phyloP scores from a whole-genome alignment of 2,888 invertebrate species.

The Pemphredon lugubris region DNA sequence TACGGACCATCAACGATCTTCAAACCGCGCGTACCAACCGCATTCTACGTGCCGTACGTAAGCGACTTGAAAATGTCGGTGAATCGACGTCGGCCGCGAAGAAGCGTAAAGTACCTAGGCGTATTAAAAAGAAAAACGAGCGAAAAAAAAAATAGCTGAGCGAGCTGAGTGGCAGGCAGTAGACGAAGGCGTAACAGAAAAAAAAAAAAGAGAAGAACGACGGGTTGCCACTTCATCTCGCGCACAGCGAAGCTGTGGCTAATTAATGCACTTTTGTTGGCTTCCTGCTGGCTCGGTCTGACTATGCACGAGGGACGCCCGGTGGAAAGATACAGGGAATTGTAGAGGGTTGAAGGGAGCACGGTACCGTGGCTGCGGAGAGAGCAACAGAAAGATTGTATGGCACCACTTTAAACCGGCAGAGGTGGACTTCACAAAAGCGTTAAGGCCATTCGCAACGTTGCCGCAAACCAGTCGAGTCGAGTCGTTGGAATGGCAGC shows the following conservation, averaged over 20 bases:
- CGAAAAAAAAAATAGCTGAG: not conserved
- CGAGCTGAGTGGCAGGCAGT: constrained; percentile 1
- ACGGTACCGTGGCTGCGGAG: constrained; percentile 8
- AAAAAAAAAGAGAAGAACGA: constrained; percentile 36
- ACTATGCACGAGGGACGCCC: constrained; percentile 30
- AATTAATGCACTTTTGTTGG: constrained; percentile 74
- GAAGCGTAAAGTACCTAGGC: too few relatives aligned
- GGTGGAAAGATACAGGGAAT: constrained; percentile 1
- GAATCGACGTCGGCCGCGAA: too few relatives aligned
- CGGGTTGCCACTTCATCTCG: constrained; percentile 59
- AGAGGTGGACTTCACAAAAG: not conserved
- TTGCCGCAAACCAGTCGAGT: not conserved
- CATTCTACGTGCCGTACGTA: too few relatives aligned
- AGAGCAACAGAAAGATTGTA: constrained; percentile 19
- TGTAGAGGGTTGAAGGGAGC: constrained; percentile 15
- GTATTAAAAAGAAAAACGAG: too few relatives aligned
- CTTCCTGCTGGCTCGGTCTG: constrained; percentile 48
- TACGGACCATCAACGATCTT: too few relatives aligned
- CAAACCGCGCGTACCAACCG: too few relatives aligned
- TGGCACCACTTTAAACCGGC: constrained; percentile 2
- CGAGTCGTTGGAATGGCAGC: constrained; percentile 18
- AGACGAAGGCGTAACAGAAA: constrained; percentile 16
- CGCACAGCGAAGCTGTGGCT: constrained; percentile 56
- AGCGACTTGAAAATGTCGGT: too few relatives aligned
- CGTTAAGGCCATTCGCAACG: not conserved